A percentile compares a stretch with the other conserved stretches of the same genome.
Evolutionary conservation across 2,888 invertebrate genomes (phyloP).

Genomic region (Drosophila vallismaia): DNA sequence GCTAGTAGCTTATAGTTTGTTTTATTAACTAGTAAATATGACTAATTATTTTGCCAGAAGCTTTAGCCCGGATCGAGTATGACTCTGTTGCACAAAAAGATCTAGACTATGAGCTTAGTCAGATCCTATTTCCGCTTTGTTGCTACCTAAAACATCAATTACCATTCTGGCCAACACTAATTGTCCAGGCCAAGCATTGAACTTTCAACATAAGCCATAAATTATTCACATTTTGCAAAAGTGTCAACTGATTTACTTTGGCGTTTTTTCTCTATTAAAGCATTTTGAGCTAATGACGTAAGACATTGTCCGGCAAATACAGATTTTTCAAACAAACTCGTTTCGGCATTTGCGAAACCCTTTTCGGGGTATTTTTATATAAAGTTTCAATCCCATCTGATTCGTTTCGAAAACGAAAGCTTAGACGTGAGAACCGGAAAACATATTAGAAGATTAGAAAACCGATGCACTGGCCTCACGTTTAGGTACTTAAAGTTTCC

Average conservation of each 20-base stretch:
- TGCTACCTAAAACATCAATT: constrained; percentile 14
- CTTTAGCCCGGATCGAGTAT: constrained; percentile 31
- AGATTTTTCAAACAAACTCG: constrained; percentile 47
- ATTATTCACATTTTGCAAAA: constrained; percentile 9
- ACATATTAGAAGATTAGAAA: constrained; percentile 72
- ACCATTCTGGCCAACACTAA: background rate
- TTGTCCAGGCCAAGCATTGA: constrained; percentile 16
- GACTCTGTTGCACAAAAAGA: constrained; percentile 33
- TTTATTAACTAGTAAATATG: constrained; percentile 26
- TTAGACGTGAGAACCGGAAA: constrained; percentile 58
- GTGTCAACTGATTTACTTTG: constrained; percentile 22
- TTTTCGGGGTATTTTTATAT: constrained; percentile 43
- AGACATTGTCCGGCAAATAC: constrained; percentile 34
- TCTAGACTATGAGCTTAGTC: constrained; percentile 16
- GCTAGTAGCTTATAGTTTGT: background rate
- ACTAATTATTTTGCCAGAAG: constrained; percentile 36
- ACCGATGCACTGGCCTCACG: constrained; percentile 59
- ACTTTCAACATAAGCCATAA: background rate
- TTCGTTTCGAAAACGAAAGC: constrained; percentile 62
- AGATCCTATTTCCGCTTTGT: constrained; percentile 28
- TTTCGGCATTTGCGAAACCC: constrained; percentile 56
- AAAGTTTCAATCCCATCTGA: constrained; percentile 57
- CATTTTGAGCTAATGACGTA: constrained; percentile 62
- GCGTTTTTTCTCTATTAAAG: constrained; percentile 28
- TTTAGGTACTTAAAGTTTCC: constrained; percentile 60